Conservation (phyloP, 2,888 invertebrate species). For the Chrysotoxum bicinctum region DNA sequence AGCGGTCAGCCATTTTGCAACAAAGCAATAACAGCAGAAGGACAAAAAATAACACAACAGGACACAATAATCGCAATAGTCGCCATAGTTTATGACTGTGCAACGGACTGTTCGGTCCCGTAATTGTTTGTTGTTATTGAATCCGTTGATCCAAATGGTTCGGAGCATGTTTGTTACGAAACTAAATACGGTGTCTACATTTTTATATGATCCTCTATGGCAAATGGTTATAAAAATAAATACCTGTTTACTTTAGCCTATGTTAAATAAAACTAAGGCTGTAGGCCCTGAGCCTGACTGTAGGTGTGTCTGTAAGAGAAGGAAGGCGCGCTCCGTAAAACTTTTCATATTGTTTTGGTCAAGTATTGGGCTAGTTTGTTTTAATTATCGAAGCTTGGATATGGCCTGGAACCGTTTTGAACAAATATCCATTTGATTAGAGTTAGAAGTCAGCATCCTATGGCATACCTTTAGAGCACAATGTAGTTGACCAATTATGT, state of each 20-base stretch:
- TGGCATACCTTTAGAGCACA: not conserved
- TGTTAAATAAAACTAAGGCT: not conserved
- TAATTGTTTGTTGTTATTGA: constrained; percentile 71
- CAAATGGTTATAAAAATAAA: constrained; percentile 27
- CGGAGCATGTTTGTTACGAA: not conserved
- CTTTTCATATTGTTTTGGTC: not conserved
- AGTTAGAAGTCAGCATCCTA: not conserved
- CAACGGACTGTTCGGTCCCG: constrained; percentile 19
- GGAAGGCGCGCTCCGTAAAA: not conserved
- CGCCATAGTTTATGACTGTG: constrained; percentile 46
- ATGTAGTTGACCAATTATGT: constrained; percentile 12
- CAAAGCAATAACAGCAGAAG: not conserved
- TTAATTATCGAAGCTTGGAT: constrained; percentile 29
- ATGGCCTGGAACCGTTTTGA: constrained; percentile 11
- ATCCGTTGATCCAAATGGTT: constrained; percentile 62
- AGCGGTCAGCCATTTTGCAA: constrained; percentile 25
- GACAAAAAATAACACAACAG: not conserved
- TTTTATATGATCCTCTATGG: not conserved
- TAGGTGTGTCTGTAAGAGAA: not conserved
- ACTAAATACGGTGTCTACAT: not conserved
- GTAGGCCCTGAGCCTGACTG: not conserved
- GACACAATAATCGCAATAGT: constrained; percentile 46
- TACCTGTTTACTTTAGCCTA: constrained; percentile 2
- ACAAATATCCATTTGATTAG: constrained; percentile 27
- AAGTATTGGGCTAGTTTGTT: constrained; percentile 37